Percentiles rank a stretch among this genome's conserved stretches.
These are phyloP conservation scores for Pogonophryne albipinna DNA, from an alignment of 2,797 vertebrate genomes.

Conservation along the genomic window DNA sequence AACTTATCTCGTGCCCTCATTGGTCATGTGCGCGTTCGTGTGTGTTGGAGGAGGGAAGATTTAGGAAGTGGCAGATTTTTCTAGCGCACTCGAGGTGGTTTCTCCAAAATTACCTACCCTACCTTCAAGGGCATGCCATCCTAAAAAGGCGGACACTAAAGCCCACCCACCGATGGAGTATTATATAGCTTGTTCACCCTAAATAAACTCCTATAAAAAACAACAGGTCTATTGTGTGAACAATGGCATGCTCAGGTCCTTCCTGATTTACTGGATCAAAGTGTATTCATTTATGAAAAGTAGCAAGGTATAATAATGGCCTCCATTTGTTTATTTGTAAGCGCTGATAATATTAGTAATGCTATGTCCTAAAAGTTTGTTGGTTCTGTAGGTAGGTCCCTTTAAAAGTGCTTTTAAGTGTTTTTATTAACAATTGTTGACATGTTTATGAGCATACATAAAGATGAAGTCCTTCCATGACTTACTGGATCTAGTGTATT, in stretches of 20 bases:
- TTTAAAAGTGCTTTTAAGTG: too few relatives aligned
- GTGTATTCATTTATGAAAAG: not conserved
- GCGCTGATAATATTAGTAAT: not conserved
- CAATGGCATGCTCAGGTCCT: not conserved
- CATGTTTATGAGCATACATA: too few relatives aligned
- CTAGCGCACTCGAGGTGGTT: too few relatives aligned
- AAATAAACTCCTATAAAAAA: slow-evolving; percentile 21
- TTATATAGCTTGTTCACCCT: not conserved
- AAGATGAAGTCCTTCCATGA: too few relatives aligned
- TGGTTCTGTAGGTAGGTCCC: not conserved
- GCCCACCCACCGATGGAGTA: not conserved
- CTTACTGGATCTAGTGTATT: too few relatives aligned
- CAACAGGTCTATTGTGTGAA: not conserved
- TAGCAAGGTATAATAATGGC: not conserved
- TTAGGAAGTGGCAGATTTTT: too few relatives aligned
- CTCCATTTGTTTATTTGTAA: not conserved
- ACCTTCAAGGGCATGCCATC: not conserved
- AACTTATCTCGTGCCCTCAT: too few relatives aligned
- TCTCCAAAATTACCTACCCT: too few relatives aligned
- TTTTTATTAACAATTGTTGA: too few relatives aligned
- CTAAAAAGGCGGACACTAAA: not conserved
- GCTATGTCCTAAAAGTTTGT: not conserved
- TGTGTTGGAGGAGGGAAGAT: too few relatives aligned
- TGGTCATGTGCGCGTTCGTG: too few relatives aligned
- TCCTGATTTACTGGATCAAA: not conserved